Conservation (phyloP, 2,797 vertebrate genomes). For the Balearica regulorum region DNA sequence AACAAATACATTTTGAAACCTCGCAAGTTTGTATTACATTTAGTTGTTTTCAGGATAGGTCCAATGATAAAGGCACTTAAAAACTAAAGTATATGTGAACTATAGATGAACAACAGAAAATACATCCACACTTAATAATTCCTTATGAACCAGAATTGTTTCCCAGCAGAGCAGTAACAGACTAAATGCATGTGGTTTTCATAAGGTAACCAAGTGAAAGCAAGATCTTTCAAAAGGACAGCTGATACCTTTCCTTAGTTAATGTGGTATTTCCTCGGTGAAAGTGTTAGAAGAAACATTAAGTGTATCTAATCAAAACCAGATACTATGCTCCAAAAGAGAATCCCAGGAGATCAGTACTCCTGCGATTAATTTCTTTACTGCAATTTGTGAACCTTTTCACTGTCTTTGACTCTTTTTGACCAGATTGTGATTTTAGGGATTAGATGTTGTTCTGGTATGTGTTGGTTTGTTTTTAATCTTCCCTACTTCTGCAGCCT, state of each 20-base stretch:
- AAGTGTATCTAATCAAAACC: background rate
- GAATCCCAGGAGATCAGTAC: background rate
- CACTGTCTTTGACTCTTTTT: background rate
- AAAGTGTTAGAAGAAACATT: background rate
- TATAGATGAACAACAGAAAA: background rate
- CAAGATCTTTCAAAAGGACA: background rate
- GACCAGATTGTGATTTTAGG: background rate
- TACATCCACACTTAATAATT: background rate
- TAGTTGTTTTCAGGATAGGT: background rate
- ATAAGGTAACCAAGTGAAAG: background rate
- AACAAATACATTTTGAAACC: background rate
- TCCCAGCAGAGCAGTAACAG: background rate
- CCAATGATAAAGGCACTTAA: background rate
- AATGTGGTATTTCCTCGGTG: background rate
- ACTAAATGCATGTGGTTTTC: background rate
- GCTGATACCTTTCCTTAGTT: background rate
- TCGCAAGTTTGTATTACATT: background rate
- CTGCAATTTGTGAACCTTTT: background rate
- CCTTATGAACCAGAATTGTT: background rate
- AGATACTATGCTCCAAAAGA: background rate
- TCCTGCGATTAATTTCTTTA: background rate
- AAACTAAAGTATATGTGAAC: background rate
- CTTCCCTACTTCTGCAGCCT: background rate
- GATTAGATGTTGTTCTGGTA: background rate
- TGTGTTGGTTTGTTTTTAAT: background rate